Base-by-base conservation (phyloP, 2,888 invertebrate genomes). In the Camponotus fellah region DNA sequence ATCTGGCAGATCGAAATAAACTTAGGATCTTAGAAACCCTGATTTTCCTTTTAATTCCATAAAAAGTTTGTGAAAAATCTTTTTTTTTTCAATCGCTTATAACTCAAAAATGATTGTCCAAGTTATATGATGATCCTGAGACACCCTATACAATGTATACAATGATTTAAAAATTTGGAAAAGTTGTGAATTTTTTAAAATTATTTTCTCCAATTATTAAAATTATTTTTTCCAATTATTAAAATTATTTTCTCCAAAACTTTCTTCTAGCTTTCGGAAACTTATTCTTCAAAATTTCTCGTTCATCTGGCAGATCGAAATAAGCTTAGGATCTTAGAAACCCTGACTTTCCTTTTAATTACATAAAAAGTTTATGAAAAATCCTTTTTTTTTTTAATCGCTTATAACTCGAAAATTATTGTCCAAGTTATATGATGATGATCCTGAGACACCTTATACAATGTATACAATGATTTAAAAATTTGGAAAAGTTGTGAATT, bases 261-360 rank as follows among this genome's bases (percentile, higher is more conserved):
- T 26, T 26, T 26, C 2, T 26, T 1, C 2, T 26, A 26, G 26
- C 26, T 26, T 37, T 34, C 17, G 17, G 49, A 6, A 10, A 6
- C 0, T 40, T 9, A 1, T 5, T 46, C n/a, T n/a, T 14, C 12
- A 0, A 56, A 14, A 9, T 14, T 14, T 46, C 10, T n/a, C 43
- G 10, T 26, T 49, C 17, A 68, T 68, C 53, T 56, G 14, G 9
- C 53, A 40, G 5, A 3, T 32, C 66, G 17, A 76, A 77, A 56
- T 68, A 66, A 68, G n/a, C 40, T 77, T 68, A 68, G 32, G 3
- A 53, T 77, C 21, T 53, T 37, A n/a, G 32, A 68, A 58, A 56
- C 40, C 17, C 37, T 53, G 26, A 21, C 9, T 64, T n/a, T 21
- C 37, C 21, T 37, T 26, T 26, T 71, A 56, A 9, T 75, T 26